Conservation (phyloP, 1,140 invertebrate genomes). For the Lerema accius region DNA sequence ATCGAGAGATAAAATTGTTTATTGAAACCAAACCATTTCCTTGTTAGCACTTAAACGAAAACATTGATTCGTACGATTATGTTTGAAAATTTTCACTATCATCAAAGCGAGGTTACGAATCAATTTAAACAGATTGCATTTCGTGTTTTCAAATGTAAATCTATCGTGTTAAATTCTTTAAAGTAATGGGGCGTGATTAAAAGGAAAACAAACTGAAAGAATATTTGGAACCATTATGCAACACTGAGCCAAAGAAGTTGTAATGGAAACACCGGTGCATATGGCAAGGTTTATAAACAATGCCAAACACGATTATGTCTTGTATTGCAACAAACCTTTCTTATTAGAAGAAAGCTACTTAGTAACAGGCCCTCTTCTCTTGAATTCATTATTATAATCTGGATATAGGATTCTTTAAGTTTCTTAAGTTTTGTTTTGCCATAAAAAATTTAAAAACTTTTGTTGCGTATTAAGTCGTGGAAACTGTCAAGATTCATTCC, state of each 20-base stretch:
- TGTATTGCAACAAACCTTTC: too few species aligned
- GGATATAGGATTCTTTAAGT: too few species aligned
- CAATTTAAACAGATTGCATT: constrained; percentile 5
- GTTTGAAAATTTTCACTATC: constrained; percentile 10
- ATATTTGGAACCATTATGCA: not conserved
- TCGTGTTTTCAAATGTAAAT: constrained; percentile 2
- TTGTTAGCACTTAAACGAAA: not conserved
- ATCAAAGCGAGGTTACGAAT: constrained; percentile 11
- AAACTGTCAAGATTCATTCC: too few species aligned
- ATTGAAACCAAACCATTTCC: constrained; percentile 7
- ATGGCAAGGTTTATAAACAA: not conserved
- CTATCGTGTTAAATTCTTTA: not conserved
- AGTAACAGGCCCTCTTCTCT: too few species aligned
- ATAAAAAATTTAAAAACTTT: too few species aligned
- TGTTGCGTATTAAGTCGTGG: too few species aligned
- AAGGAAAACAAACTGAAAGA: constrained; percentile 2
- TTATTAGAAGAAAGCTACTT: too few species aligned
- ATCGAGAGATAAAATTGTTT: constrained; percentile 15
- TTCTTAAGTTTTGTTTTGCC: too few species aligned
- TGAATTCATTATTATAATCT: too few species aligned
- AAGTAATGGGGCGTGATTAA: constrained; percentile 5
- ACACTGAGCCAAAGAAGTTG: not conserved
- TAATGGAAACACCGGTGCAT: not conserved
- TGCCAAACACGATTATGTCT: not conserved
- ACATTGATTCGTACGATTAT: not conserved